Evolutionary conservation across 1,140 invertebrate species (phyloP).

Genomic region (Leptinotarsa texana): DNA sequence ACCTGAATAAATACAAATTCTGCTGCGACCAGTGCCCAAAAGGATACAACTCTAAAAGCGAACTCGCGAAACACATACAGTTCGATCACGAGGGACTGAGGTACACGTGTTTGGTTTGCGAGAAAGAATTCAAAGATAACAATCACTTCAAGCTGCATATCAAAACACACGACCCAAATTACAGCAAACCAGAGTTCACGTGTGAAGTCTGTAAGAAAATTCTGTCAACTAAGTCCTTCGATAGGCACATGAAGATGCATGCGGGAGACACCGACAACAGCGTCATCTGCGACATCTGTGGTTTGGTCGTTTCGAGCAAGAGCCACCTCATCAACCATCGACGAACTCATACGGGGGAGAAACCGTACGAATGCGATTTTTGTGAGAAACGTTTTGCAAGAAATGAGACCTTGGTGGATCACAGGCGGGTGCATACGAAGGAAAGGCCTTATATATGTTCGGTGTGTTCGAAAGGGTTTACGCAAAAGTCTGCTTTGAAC

Average conservation of each 20-base stretch:
- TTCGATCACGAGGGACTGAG: conserved; percentile 37
- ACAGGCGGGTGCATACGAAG: conserved; percentile 52
- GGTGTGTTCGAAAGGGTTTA: conserved; percentile 43
- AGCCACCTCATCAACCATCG: conserved; percentile 69
- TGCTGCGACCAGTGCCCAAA: conserved; percentile 41
- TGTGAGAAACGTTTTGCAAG: conserved; percentile 60
- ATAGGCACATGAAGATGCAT: conserved; percentile 18
- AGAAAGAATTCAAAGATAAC: conserved; percentile 28
- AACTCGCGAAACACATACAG: conserved; percentile 30
- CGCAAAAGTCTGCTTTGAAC: conserved; percentile 47
- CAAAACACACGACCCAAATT: conserved; percentile 26
- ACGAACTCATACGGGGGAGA: conserved; percentile 85
- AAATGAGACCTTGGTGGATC: conserved; percentile 57
- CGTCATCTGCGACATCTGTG: conserved; percentile 48
- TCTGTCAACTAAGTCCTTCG: conserved; percentile 3
- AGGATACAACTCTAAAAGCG: conserved; percentile 34
- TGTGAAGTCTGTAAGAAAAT: conserved; percentile 33
- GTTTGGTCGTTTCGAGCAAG: conserved; percentile 35
- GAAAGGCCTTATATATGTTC: conserved; percentile 56
- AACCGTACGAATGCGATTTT: conserved; percentile 69
- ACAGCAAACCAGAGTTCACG: conserved; percentile 15
- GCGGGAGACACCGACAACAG: not conserved
- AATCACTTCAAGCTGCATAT: conserved; percentile 20
- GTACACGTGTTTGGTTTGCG: conserved; percentile 32
- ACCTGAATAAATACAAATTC: conserved; percentile 33